Conservation (phyloP, 2,797 vertebrate species). For the Gambelia wislizenii region DNA sequence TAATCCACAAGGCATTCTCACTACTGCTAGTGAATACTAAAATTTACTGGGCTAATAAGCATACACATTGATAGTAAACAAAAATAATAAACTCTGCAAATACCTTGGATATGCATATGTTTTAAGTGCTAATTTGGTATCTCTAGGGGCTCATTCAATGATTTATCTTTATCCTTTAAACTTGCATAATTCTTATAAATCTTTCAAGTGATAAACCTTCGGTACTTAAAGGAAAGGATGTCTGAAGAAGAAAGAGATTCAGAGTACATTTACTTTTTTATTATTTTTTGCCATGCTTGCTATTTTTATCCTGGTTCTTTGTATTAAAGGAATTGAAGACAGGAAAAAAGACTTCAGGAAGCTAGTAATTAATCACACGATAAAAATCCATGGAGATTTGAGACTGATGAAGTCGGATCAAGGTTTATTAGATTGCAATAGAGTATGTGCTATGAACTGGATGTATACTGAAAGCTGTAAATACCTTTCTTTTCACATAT, state of each 20-base stretch:
- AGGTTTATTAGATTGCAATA: slow-evolving; percentile 56
- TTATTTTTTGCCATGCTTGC: slow-evolving; percentile 7
- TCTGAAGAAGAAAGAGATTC: slow-evolving; percentile 40
- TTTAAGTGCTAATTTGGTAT: slow-evolving; percentile 56
- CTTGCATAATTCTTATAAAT: slow-evolving; percentile 39
- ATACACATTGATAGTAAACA: slow-evolving; percentile 31
- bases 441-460: slow-evolving; percentile 37
- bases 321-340: slow-evolving; percentile 36
- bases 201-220: slow-evolving; percentile 53
- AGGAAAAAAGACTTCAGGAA: slow-evolving; percentile 59
- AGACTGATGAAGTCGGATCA: slow-evolving; percentile 58
- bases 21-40: slow-evolving; percentile 48
- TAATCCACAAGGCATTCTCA: slow-evolving; percentile 21
- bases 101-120: slow-evolving; percentile 35
- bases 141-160: slow-evolving; percentile 38
- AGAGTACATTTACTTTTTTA: slow-evolving; percentile 28
- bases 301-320: slow-evolving; percentile 46
- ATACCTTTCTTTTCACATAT: neutral
- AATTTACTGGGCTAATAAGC: slow-evolving; percentile 41
- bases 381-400: slow-evolving; percentile 55
- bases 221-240: slow-evolving; percentile 41
- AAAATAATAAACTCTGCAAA: slow-evolving; percentile 49
- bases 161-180: slow-evolving; percentile 59
- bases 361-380: slow-evolving; percentile 67
- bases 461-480: slow-evolving; percentile 41